Base-by-base conservation (phyloP, 1,140 invertebrate genomes). In the Polypedilum pembai region DNA sequence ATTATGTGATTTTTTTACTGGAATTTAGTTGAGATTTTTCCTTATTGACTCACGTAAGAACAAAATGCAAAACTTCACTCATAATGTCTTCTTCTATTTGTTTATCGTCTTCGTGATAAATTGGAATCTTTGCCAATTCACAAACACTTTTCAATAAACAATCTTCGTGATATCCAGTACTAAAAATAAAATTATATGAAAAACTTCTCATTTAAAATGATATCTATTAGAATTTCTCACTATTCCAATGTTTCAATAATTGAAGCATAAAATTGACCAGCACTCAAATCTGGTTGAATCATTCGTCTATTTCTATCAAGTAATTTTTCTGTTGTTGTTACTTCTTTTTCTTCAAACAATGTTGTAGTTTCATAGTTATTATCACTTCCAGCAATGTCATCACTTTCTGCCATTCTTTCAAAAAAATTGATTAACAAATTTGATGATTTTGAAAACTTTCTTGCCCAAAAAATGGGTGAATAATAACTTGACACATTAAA, bases 61-160 rank as follows among this genome's bases (percentile, higher is more conserved):
- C 33, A 74, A 82, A 82, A 12, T 77, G 77, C 18, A 82, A 40
- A 20, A 82, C 74, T 8, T 78, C 78, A 7, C 78, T 75, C 66
- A 82, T 17, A 7, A 76, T 75, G n/a, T 79, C 78, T 56, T 72
- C 76, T 33, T 33, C 24, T 33, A 33, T 33, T 33, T 33, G 24
- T 33, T 33, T 33, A 10, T 56, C 15, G 12, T 80, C 77, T 65
- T 78, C 74, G 12, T 79, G 75, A 7, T 77, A 76, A 3, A 82
- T 77, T 3, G 81, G 81, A 82, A 82, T 80, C 33, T 77, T 74
- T 7, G 80, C 78, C 72, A 81, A 40, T 21, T 82, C 79, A 24
- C 81, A 82, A 75, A 82, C 78, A 41, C 78, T 80, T 12, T 78
- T 78, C 20, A 80, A 33, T 12, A 82, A 73, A 18, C 81, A 82